phyloP scores from a whole-genome alignment of 2,113 vertebrate species.

The Ascaphus truei region DNA sequence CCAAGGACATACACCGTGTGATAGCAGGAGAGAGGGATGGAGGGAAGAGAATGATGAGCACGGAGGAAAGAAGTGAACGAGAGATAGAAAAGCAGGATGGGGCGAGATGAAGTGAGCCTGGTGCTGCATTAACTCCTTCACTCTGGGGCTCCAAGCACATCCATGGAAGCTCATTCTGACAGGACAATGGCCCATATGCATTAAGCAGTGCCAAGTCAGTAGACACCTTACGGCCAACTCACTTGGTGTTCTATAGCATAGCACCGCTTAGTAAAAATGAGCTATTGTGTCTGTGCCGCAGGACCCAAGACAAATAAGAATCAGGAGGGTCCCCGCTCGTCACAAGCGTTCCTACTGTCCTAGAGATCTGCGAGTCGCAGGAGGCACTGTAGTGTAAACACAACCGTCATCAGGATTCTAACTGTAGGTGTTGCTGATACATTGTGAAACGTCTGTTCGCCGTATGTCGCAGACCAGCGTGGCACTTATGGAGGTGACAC shows the following conservation, averaged over 20 bases:
- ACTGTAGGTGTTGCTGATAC: too few relatives aligned
- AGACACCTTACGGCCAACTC: neutral
- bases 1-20: neutral
- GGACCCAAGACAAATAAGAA: neutral
- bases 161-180: neutral
- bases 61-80: neutral
- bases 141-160: neutral
- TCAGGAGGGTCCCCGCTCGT: neutral
- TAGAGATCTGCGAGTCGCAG: neutral
- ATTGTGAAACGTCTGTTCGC: too few relatives aligned
- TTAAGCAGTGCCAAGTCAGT: neutral
- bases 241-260: too few relatives aligned
- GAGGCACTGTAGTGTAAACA: constrained; percentile 19
- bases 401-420: too few relatives aligned
- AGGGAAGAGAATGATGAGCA: neutral
- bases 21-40: neutral
- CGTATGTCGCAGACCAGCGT: too few relatives aligned
- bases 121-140: neutral
- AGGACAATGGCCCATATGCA: neutral
- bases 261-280: neutral
- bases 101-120: neutral
- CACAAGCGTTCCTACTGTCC: too few relatives aligned
- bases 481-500: too few relatives aligned
- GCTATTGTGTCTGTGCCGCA: neutral
- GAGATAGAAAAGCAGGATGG: neutral